Conservation (phyloP, 1,140 invertebrate genomes). For the Papilio machaon region DNA sequence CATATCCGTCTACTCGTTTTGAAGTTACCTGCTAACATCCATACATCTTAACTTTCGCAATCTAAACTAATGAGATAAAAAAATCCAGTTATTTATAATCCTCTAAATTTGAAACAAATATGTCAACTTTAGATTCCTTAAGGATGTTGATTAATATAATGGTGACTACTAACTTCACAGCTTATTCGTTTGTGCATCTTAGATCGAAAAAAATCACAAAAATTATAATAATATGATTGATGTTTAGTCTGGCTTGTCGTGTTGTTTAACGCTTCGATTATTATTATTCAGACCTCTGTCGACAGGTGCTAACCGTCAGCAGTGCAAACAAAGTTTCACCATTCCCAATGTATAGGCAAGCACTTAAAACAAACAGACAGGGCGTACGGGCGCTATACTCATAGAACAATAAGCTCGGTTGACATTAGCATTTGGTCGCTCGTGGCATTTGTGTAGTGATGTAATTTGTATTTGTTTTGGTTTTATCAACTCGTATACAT, state of each 20-base stretch:
- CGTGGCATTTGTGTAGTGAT: constrained; percentile 45
- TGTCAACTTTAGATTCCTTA: too few species aligned
- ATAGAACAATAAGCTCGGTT: constrained; percentile 51
- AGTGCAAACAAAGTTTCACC: constrained; percentile 64
- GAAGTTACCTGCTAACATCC: too few species aligned
- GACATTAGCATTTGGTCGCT: constrained; percentile 41
- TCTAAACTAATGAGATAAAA: too few species aligned
- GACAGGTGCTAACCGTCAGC: constrained; percentile 59
- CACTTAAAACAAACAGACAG: constrained; percentile 51
- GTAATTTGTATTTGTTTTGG: constrained; percentile 40
- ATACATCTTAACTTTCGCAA: too few species aligned
- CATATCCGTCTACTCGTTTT: too few species aligned
- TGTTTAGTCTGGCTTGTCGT: constrained; percentile 3
- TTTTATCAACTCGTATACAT: constrained; percentile 40
- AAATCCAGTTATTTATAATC: too few species aligned
- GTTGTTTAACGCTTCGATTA: constrained; percentile 16
- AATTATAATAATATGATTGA: not conserved
- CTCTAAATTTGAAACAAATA: too few species aligned
- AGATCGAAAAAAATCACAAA: too few species aligned
- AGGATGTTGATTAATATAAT: too few species aligned
- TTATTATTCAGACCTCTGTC: constrained; percentile 19
- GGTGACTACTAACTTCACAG: too few species aligned
- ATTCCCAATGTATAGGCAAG: constrained; percentile 55
- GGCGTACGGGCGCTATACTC: constrained; percentile 43
- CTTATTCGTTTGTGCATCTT: not conserved